A percentile compares a stretch with the other conserved stretches of the same genome.
Evolutionary conservation across 1,140 invertebrate genomes (phyloP).

Genomic region (Mylabris phalerata): DNA sequence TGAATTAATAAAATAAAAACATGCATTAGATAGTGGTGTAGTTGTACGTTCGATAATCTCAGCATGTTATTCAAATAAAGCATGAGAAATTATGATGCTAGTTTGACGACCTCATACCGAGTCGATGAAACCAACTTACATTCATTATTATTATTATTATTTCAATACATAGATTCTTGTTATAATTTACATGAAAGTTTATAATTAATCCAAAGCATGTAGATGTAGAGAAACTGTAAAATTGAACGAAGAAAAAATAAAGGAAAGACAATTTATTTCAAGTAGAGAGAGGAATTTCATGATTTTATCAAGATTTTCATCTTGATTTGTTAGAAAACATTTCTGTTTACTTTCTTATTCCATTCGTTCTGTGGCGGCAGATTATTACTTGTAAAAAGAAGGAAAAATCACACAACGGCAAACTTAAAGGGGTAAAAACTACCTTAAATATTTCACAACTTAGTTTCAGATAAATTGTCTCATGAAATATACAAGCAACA

Average conservation of each 20-base stretch:
- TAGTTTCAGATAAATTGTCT: constrained; percentile 33
- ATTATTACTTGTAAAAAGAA: background rate
- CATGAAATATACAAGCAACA: constrained; percentile 29
- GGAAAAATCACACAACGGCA: constrained; percentile 22
- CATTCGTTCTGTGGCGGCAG: constrained; percentile 4
- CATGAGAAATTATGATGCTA: constrained; percentile 6
- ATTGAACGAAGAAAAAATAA: background rate
- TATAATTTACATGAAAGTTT: background rate
- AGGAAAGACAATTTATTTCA: background rate
- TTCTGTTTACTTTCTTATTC: constrained; percentile 5
- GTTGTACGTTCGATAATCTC: background rate
- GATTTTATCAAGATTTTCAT: constrained; percentile 4
- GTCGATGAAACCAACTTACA: constrained; percentile 6
- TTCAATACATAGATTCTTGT: background rate
- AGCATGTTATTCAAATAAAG: constrained; percentile 4
- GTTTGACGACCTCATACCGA: constrained; percentile 7
- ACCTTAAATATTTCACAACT: constrained; percentile 34
- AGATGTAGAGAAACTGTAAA: background rate
- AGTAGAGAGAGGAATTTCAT: background rate
- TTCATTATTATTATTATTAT: constrained; percentile 3
- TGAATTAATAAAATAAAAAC: constrained; percentile 3
- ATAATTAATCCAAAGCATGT: background rate
- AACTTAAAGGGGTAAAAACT: constrained; percentile 29
- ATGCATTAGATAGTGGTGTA: background rate
- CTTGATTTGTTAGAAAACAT: constrained; percentile 6